Evolutionary conservation across 2,113 vertebrate genomes (phyloP), one percentile per base, ranked within the genome.

Genomic region (Cichladusa arquata): DNA sequence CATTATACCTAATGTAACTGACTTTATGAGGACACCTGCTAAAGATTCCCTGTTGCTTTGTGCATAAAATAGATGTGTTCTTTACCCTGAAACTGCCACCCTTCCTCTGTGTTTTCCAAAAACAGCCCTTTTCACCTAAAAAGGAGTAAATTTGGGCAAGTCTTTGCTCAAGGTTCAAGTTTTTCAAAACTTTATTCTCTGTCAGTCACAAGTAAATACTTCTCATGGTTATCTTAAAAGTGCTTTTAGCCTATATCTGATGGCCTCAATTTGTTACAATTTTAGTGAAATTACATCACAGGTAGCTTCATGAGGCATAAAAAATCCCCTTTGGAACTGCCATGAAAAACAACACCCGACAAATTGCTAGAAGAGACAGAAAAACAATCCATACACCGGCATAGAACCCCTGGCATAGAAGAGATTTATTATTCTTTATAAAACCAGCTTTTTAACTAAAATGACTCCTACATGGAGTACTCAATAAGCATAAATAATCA

Each of bases 381-480:
- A 88, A 70, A 83, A 33, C 11, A 70, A 66, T 9, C 23, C 24
- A 58, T 29, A 50, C 7, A 26, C 5, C 47, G 38, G 31, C 1
- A 0, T 5, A 77, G 34, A 61, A 38, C 2, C 7, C 1, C 29
- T 66, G n/a, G 14, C 9, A 79, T 0, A 42, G 16, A 71, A 70
- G 0, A 78, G 57, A 56, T 40, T 77, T 53, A 38, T 33, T 1
- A 4, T 47, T 60, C 34, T 8, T 69, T 61, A 53, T 0, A 78
- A 42, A 73, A 77, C 5, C 14, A 36, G 19, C 45, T 80, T 69
- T 69, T 54, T 11, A 80, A 64, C 2, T 54, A 91, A 81, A 91
- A 54, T 25, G 15, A 24, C 14, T 92, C 23, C 76, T 47, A 45
- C 19, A 45, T 31, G 48, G 3, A 60, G 17, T 14, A 40, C 12